A percentile compares a stretch with the other conserved stretches of the same genome.
phyloP scores from a whole-genome alignment of 2,113 vertebrate species.

The Fregetta grallaria region DNA sequence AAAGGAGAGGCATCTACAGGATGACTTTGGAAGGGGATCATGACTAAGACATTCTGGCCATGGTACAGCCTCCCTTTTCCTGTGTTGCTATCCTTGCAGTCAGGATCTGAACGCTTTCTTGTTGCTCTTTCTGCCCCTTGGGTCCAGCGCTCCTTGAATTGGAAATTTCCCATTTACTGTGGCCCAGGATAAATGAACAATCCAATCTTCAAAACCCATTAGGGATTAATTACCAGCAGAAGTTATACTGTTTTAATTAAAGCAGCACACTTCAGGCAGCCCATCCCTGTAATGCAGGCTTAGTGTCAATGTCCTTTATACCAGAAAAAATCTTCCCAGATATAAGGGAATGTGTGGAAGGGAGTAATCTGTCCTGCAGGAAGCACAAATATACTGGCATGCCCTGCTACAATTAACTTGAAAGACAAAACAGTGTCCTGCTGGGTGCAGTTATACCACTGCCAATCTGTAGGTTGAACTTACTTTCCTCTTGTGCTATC shows the following conservation, averaged over 20 bases:
- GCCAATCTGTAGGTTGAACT: neutral
- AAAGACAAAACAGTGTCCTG: neutral
- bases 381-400: neutral
- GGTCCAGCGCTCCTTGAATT: neutral
- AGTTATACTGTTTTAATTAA: conserved; percentile 13
- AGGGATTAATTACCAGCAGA: neutral
- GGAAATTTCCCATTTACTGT: neutral
- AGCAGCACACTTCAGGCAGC: neutral
- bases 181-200: neutral
- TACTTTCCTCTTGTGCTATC: neutral
- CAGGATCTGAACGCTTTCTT: neutral
- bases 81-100: neutral
- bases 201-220: neutral
- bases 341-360: neutral
- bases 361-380: neutral
- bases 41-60: neutral
- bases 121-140: neutral
- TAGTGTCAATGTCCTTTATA: neutral
- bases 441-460: neutral
- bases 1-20: neutral
- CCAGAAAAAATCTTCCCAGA: neutral
- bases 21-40: neutral
- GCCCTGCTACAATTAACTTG: neutral
- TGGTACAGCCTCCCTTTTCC: neutral
- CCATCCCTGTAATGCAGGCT: neutral